Base-by-base conservation (phyloP, 2,888 invertebrate genomes). In the Patella pellucida region DNA sequence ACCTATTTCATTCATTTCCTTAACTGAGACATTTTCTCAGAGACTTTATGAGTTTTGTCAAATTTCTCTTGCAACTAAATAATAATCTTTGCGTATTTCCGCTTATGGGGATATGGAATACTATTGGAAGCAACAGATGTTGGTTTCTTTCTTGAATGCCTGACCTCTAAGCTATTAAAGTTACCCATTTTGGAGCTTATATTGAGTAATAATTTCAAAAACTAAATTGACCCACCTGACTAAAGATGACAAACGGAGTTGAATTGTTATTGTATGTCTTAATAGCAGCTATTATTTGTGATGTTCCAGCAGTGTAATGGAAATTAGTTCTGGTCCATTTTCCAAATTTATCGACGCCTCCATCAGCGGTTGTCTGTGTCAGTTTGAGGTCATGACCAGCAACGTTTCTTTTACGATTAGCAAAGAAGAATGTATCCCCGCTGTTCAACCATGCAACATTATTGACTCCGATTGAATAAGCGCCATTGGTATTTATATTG, bases 391-490 rank as follows among this genome's bases (percentile, higher is more conserved):
- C 52, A 67, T 75, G 69, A 15, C 74, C 79, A 51, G 74, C 71
- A 11, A 74, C 72, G 74, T 68, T 81, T 23, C 69, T 79, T 23
- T 76, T 51, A 12, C 77, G 79, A 72, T 79, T 74, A 12, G 71
- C 79, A 41, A 77, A 79, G 76, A 81, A 79, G 70, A 82, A 83
- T 14, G 78, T 76, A 9, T 77, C 76, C 1, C 74, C 81, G 54
- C 76, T 81, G 41, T 70, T 70, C 15, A 83, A 70, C 79, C 80
- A 83, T 12, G 74, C 62, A 15, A 69, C 41, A 23, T 54, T 69
- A 50, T 62, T 62, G 11, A 51, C 27, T 15, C 52, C 54, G 50
- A 74, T 69, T 23, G 56, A 41, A 23, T 74, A 74, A 50, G 52
- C 23, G 52, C 68, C 68, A 68, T 68, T 52, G 23, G 62, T 23